Percentiles rank a stretch among this genome's conserved stretches.
These are phyloP conservation scores for Chelon auratus DNA, from an alignment of 2,797 vertebrate genomes.

Conservation along the genomic window DNA sequence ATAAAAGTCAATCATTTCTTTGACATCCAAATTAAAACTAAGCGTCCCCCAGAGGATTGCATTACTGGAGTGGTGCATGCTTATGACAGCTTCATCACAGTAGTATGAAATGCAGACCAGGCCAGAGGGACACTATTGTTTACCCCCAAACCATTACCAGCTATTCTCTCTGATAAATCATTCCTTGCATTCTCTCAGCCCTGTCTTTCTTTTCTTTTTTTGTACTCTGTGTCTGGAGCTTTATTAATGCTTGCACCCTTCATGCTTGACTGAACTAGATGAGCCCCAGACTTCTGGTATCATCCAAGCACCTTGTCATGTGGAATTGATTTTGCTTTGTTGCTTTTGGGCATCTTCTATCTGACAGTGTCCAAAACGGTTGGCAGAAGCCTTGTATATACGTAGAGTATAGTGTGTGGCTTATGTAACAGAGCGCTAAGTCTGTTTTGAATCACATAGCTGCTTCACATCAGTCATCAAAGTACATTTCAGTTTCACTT, in stretches of 20 bases:
- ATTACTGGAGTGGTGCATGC: constrained; percentile 64
- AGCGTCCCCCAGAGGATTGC: constrained; percentile 70
- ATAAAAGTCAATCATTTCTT: constrained; percentile 78
- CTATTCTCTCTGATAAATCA: constrained; percentile 73
- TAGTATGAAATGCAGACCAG: constrained; percentile 76
- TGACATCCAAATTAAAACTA: constrained; percentile 82
- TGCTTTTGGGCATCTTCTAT: constrained; percentile 59
- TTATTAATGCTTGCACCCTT: constrained; percentile 80
- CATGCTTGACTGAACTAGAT: constrained; percentile 69
- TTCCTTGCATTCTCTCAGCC: constrained; percentile 57
- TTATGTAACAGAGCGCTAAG: constrained; percentile 9
- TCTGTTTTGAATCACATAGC: constrained; percentile 4
- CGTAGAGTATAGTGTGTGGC: constrained; percentile 15
- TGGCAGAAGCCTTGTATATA: constrained; percentile 31
- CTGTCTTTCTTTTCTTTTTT: constrained; percentile 25
- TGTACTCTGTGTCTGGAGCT: constrained; percentile 66
- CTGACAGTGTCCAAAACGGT: constrained; percentile 46
- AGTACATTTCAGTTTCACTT: background rate
- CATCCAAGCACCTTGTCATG: constrained; percentile 68
- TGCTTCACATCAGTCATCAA: background rate
- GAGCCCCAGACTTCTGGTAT: constrained; percentile 67
- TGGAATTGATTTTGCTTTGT: constrained; percentile 69
- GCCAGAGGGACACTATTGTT: constrained; percentile 77
- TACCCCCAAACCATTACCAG: constrained; percentile 75
- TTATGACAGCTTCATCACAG: constrained; percentile 81